Evolutionary conservation across 2,113 vertebrate genomes (phyloP).

Genomic region (Sylvietta virens): DNA sequence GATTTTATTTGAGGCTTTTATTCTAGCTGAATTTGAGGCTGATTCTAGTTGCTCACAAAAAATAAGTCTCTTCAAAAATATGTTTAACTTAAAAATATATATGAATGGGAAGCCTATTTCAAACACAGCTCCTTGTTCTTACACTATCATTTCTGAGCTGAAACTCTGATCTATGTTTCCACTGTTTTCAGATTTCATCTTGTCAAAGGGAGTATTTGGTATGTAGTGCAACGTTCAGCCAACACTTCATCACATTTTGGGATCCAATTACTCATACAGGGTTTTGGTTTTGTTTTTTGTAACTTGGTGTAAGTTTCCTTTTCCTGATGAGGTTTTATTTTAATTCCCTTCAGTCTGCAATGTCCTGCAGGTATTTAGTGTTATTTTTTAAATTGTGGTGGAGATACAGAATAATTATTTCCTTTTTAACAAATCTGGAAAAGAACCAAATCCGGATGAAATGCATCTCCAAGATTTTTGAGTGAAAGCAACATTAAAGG

Average conservation of each 20-base stretch:
- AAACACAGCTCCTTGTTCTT: neutral
- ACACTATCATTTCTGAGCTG: neutral
- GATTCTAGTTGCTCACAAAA: neutral
- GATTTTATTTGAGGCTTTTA: neutral
- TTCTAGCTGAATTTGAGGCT: neutral
- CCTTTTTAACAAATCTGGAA: constrained; percentile 37
- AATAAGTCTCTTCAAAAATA: neutral
- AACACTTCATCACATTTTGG: constrained; percentile 44
- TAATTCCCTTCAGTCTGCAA: constrained; percentile 43
- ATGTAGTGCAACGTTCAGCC: neutral
- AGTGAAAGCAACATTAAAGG: constrained; percentile 40
- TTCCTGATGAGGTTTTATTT: constrained; percentile 44
- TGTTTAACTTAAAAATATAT: neutral
- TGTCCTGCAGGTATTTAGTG: constrained; percentile 1
- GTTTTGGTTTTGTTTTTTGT: neutral
- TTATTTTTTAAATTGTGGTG: constrained; percentile 22
- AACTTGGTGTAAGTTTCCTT: constrained; percentile 35
- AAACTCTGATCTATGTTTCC: constrained; percentile 23
- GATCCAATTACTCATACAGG: constrained; percentile 46
- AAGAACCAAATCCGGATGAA: constrained; percentile 55
- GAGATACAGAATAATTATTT: constrained; percentile 24
- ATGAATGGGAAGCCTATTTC: neutral
- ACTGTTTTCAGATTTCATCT: constrained; percentile 34
- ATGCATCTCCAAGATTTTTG: constrained; percentile 3
- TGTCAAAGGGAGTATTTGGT: constrained; percentile 31